Percentiles rank a stretch among this genome's conserved stretches.
These are phyloP conservation scores for Gryon sp. DNA, from an alignment of 1,140 invertebrate genomes.

Conservation along the genomic window DNA sequence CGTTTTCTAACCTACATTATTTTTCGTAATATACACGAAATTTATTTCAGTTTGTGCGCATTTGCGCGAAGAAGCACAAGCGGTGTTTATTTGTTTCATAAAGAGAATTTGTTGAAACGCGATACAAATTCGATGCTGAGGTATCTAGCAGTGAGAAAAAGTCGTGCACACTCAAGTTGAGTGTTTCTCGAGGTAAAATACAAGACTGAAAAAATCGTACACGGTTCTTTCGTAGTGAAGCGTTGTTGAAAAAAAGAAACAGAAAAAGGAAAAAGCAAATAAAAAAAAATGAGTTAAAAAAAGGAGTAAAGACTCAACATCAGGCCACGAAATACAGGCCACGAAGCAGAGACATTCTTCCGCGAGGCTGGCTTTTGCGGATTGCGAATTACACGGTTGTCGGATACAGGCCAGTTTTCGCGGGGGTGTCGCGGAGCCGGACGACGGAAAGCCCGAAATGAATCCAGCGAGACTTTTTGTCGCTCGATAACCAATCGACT, in stretches of 20 bases:
- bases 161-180: slow-evolving; percentile 37
- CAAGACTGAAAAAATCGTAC: slow-evolving; percentile 26
- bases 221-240: slow-evolving; percentile 6
- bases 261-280: slow-evolving; percentile 16
- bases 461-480: slow-evolving; percentile 52
- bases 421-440: slow-evolving; percentile 35
- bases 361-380: slow-evolving; percentile 70
- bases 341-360: slow-evolving; percentile 69
- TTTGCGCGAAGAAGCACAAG: slow-evolving; percentile 1
- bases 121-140: slow-evolving; percentile 30
- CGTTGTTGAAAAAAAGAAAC: slow-evolving; percentile 15
- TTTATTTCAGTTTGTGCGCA: slow-evolving; percentile 12
- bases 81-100: slow-evolving; percentile 27
- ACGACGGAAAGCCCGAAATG: slow-evolving; percentile 44
- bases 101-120: slow-evolving; percentile 39
- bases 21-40: slow-evolving; percentile 3
- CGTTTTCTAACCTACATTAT: slow-evolving; percentile 9
- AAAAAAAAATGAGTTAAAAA: slow-evolving; percentile 18
- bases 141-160: slow-evolving; percentile 29
- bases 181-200: slow-evolving; percentile 48
- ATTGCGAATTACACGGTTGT: slow-evolving; percentile 78
- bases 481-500: slow-evolving; percentile 62
- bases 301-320: slow-evolving; percentile 43
- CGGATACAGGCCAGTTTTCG: slow-evolving; percentile 67
- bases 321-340: slow-evolving; percentile 55